phyloP scores from a whole-genome alignment of 2,888 invertebrate genomes.

The Conomelus anceps region DNA sequence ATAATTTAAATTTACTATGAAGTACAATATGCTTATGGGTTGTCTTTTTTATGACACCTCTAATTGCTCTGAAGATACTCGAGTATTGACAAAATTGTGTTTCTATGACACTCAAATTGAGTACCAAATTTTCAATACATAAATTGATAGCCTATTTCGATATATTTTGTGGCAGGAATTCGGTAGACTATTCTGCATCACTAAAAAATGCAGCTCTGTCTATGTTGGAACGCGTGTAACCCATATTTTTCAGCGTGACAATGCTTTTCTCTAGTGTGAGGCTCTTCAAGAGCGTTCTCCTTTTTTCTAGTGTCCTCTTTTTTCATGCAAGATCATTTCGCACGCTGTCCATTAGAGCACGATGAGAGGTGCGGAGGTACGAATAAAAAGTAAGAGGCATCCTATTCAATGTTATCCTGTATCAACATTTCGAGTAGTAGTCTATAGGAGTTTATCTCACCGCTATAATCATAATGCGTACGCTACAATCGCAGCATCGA shows the following conservation, averaged over 20 bases:
- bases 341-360: background rate
- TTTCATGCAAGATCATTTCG: background rate
- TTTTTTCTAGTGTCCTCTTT: background rate
- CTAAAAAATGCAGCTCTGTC: background rate
- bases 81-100: no score
- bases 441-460: background rate
- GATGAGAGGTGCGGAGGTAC: background rate
- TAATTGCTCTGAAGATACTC: no score
- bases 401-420: no score
- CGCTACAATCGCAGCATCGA: no score
- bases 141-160: no score
- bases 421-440: background rate
- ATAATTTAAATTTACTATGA: no score
- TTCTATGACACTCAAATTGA: no score
- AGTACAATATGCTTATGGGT: no score
- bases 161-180: no score
- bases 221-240: background rate
- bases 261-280: background rate
- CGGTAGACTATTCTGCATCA: background rate
- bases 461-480: no score
- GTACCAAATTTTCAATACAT: no score
- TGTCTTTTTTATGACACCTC: no score
- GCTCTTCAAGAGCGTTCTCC: background rate
- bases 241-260: background rate
- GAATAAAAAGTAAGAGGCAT: background rate